Percentiles rank a stretch among this genome's conserved stretches.
Conservation (phyloP, 2,888 invertebrate genomes). For the Smittia sp. region DNA sequence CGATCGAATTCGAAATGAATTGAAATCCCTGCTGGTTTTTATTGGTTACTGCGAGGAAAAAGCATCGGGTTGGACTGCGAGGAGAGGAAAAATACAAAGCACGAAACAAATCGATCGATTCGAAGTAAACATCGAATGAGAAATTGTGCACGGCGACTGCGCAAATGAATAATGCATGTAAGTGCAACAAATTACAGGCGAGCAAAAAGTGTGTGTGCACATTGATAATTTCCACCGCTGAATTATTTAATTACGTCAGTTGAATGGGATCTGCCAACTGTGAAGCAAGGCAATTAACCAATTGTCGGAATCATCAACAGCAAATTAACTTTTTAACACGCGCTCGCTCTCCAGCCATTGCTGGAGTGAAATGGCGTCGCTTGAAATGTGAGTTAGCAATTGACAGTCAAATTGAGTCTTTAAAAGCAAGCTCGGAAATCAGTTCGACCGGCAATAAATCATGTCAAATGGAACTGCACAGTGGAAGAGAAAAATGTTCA, state of each 20-base stretch:
- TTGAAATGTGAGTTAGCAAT: too few relatives aligned
- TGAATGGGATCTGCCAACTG: constrained; percentile 17
- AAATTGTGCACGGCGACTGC: background rate
- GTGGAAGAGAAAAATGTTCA: constrained; percentile 2
- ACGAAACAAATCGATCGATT: constrained; percentile 15
- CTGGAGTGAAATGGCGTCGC: background rate
- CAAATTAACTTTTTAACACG: background rate
- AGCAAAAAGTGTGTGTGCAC: background rate
- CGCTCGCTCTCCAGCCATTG: background rate
- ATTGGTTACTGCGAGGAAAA: background rate
- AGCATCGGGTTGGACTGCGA: background rate
- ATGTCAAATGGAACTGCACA: background rate
- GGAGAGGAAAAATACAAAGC: background rate
- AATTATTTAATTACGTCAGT: background rate
- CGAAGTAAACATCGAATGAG: background rate
- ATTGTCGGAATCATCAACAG: constrained; percentile 3
- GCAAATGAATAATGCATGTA: constrained; percentile 16
- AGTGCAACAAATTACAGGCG: constrained; percentile 7
- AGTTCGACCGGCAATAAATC: constrained; percentile 2
- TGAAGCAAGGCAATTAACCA: constrained; percentile 1
- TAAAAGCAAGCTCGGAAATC: background rate
- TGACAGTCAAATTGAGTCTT: background rate
- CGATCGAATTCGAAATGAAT: background rate
- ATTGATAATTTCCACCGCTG: background rate
- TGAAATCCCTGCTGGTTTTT: constrained; percentile 22